phyloP scores from a whole-genome alignment of 2,113 vertebrate genomes.

The Aldabrachelys gigantea region DNA sequence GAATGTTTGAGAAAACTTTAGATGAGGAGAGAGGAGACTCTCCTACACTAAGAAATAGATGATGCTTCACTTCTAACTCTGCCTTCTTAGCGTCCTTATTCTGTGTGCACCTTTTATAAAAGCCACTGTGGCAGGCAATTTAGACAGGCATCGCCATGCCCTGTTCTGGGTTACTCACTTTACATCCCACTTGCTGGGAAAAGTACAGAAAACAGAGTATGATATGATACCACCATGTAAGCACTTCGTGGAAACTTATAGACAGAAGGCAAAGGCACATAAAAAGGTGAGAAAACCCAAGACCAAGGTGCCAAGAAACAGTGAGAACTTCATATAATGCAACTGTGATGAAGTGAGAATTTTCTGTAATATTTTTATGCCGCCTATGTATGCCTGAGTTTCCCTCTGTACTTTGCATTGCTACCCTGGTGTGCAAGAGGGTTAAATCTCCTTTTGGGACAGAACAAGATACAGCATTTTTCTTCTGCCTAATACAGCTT shows the following conservation, averaged over 20 bases:
- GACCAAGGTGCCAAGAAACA: neutral
- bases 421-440: too few species aligned
- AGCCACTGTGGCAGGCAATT: neutral
- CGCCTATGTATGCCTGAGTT: too few species aligned
- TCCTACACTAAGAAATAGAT: neutral
- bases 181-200: neutral
- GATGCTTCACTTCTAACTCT: neutral
- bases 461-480: too few species aligned
- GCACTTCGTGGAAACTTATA: neutral
- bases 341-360: neutral
- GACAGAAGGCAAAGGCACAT: neutral
- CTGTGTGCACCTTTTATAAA: neutral
- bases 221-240: neutral
- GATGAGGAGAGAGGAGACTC: neutral
- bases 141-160: neutral
- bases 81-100: neutral
- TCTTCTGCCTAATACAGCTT: too few species aligned
- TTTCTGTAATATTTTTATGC: too few species aligned
- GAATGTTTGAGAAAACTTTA: rapidly evolving
- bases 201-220: neutral
- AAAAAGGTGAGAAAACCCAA: neutral
- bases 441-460: too few species aligned
- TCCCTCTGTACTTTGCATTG: too few species aligned
- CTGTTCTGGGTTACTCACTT: neutral
- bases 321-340: rapidly evolving